Percentiles rank a stretch among this genome's conserved stretches.
phyloP scores from a whole-genome alignment of 2,888 invertebrate genomes.

The Meganola albula region DNA sequence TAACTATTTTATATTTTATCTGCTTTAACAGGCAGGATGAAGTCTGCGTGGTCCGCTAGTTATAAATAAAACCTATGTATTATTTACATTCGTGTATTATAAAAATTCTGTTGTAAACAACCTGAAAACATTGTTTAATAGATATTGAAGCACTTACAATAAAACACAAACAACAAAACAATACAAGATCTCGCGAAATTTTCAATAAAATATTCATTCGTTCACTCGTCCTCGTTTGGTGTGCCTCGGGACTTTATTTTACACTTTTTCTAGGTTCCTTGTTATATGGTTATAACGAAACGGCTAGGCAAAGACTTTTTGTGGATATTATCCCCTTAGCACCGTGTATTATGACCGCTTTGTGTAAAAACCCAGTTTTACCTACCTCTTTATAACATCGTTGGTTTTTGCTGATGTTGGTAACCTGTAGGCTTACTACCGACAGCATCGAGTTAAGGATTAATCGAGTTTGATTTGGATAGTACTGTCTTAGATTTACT shows the following conservation, averaged over 20 bases:
- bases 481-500: too few relatives aligned
- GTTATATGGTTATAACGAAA: conserved; percentile 53
- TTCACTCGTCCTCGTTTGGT: conserved; percentile 26
- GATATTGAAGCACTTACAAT: too few relatives aligned
- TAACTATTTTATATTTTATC: too few relatives aligned
- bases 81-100: too few relatives aligned
- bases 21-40: too few relatives aligned
- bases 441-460: too few relatives aligned
- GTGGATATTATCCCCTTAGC: conserved; percentile 68
- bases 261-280: conserved; percentile 52
- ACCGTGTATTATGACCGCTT: conserved; percentile 58
- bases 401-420: conserved; percentile 27
- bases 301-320: conserved; percentile 53
- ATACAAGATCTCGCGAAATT: conserved; percentile 21
- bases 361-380: conserved; percentile 39
- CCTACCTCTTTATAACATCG: conserved; percentile 37
- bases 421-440: too few relatives aligned
- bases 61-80: too few relatives aligned
- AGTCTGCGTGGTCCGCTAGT: too few relatives aligned
- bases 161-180: conserved; percentile 21
- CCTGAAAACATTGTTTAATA: too few relatives aligned
- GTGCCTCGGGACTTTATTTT: conserved; percentile 29
- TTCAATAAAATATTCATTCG: conserved; percentile 23
- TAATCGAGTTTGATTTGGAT: too few relatives aligned
- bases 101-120: too few relatives aligned